phyloP scores from a whole-genome alignment of 2,797 vertebrate species.

The Parambassis ranga region DNA sequence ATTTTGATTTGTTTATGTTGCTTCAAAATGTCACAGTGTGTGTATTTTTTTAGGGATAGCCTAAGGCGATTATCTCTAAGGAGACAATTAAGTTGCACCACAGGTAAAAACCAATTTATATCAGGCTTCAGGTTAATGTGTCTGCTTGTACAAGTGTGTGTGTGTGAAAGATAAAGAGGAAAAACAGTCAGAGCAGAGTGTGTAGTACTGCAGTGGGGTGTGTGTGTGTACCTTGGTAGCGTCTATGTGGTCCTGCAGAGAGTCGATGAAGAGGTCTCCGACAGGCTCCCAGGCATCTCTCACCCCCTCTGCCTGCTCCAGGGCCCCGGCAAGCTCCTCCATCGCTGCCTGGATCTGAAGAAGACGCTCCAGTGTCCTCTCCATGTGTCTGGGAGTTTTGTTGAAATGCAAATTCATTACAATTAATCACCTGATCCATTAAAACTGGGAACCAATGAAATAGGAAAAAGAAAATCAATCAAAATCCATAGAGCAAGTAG shows the following conservation, averaged over 20 bases:
- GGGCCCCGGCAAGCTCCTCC: conserved; percentile 87
- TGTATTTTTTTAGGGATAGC: conserved; percentile 9
- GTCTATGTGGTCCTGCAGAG: conserved; percentile 96
- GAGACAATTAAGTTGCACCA: conserved; percentile 31
- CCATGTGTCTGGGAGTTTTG: conserved; percentile 83
- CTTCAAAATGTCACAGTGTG: conserved; percentile 14
- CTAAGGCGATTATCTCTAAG: conserved; percentile 22
- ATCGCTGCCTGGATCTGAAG: conserved; percentile 92
- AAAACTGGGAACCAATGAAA: not conserved
- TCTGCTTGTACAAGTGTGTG: not conserved
- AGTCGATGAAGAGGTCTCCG: conserved; percentile 97
- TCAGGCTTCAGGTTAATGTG: conserved; percentile 5
- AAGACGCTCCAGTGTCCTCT: conserved; percentile 91
- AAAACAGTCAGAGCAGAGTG: not conserved
- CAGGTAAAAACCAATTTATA: conserved; percentile 26
- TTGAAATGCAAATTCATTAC: conserved; percentile 6
- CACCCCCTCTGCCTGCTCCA: conserved; percentile 92
- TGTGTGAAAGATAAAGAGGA: not conserved
- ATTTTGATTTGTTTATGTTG: conserved; percentile 39
- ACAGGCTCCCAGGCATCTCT: conserved; percentile 95
- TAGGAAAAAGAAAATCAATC: not conserved
- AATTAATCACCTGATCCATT: not conserved
- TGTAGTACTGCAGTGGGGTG: not conserved
- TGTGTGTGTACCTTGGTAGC: conserved; percentile 88
- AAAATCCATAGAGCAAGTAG: not conserved